Base-by-base conservation (phyloP, 2,888 invertebrate species). In the Tineola bisselliella region DNA sequence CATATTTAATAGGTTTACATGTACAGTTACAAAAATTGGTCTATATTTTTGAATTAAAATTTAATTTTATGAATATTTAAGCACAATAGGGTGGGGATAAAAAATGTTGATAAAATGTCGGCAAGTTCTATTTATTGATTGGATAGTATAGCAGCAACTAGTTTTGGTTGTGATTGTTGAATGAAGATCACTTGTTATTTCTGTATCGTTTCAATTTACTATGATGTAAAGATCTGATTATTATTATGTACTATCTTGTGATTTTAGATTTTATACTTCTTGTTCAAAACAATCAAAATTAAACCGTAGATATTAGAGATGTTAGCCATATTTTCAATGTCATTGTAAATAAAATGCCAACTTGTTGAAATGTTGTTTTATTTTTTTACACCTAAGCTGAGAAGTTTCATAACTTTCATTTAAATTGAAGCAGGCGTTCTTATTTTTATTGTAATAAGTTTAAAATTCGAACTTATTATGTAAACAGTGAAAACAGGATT, bases 331-430 rank as follows among this genome's bases (percentile, higher is more conserved):
- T 86, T 87, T 88, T 84, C 83, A 80, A 83, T 84, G 83, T 87
- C 83, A 82, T 82, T 88, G 87, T 87, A 87, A 87, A 88, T 87
- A 88, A 88, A 88, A 86, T 81, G 87, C 88, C 82, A 87, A 87
- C 86, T 87, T 87, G 88, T 88, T 88, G 86, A 84, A 71, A 67
- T 72, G 69, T 72, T 63, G 25, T 65, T 65, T 63, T 62, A 62
- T 61, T 61, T 62, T 38, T 38, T 25, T 25, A 25, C 4, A 25
- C 25, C 25, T 25, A 25, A 25, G 25, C n/a, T n/a, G n/a, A n/a
- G n/a, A n/a, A n/a, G n/a, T n/a, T n/a, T n/a, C n/a, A n/a, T n/a
- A n/a, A n/a, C n/a, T n/a, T n/a, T n/a, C n/a, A n/a, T n/a, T n/a
- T n/a, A n/a, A n/a, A n/a, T n/a, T n/a, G n/a, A n/a, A n/a, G n/a